Evolutionary conservation across 2,888 invertebrate species (phyloP), one percentile per base, ranked within the genome.

Genomic region (Cheilosia vernalis): DNA sequence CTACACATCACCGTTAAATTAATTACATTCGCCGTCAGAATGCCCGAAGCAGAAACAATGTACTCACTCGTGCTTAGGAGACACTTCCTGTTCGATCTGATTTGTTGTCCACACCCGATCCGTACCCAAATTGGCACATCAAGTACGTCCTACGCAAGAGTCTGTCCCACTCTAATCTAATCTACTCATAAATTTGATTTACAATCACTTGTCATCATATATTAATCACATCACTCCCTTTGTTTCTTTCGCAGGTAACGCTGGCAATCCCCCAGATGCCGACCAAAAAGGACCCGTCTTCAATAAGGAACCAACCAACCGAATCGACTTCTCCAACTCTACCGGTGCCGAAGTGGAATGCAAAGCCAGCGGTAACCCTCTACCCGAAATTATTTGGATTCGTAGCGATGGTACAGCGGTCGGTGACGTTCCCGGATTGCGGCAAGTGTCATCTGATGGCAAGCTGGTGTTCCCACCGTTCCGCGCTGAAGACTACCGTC

Each of bases 391-490:
- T 88, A 97, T 98, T 90, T 98, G 98, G 98, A 95, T 98, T 67
- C 95, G 97, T 89, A 95, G 96, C 88, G 98, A 98, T 92, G 98
- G 98, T 78, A 96, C 96, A 79, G 97, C 97, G 83, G 97, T 98
- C 80, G 97, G 97, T 80, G 97, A 97, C 91, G 97, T 98, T 40
- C 97, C 97, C 87, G 98, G 96, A 89, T 93, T 97, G 78, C 93
- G 97, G 92, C 96, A 97, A 94, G 97, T 96, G 89, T 91, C 97
- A 89, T 96, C 97, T 73, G 98, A 98, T 92, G 98, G 98, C 90
- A 98, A 98, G 90, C 93, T 98, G 89, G 96, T 97, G 66, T 98
- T 98, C 92, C 97, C 97, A 81, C 98, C 98, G 42, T 98, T 98
- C 94, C 95, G 98, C 80, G 97, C 97, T 66, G 97, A 97, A 92